These are phyloP conservation scores for Paraescarpia echinospica DNA, from an alignment of 1,140 invertebrate genomes.

Conservation along the genomic window DNA sequence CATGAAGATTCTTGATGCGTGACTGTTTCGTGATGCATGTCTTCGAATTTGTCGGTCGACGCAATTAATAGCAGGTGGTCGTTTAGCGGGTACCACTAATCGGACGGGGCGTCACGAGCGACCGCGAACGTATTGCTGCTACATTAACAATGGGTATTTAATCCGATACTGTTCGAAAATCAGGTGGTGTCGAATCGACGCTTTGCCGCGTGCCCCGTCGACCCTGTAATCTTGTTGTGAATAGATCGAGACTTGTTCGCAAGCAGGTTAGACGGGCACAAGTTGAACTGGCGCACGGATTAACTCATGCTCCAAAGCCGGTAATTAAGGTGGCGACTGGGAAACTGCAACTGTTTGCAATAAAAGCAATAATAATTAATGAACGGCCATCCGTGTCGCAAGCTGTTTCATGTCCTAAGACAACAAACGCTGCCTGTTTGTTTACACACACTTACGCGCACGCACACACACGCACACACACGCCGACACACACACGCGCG, in stretches of 20 bases:
- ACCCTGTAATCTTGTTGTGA: conserved; percentile 5
- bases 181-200: background rate
- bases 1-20: background rate
- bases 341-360: background rate
- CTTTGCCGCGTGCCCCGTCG: background rate
- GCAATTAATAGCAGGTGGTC: background rate
- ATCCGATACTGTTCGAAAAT: background rate
- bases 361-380: background rate
- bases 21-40: background rate
- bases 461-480: background rate
- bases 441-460: background rate
- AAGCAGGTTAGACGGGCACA: background rate
- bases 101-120: background rate
- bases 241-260: background rate
- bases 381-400: background rate
- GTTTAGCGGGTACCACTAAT: background rate
- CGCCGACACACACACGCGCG: background rate
- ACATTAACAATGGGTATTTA: background rate
- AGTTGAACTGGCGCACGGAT: background rate
- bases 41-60: background rate
- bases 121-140: background rate
- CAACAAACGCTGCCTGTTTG: background rate
- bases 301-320: background rate
- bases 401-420: background rate
- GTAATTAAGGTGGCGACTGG: background rate